Base-by-base conservation (phyloP, 1,140 invertebrate species). In the Drosophila subpulchrella region DNA sequence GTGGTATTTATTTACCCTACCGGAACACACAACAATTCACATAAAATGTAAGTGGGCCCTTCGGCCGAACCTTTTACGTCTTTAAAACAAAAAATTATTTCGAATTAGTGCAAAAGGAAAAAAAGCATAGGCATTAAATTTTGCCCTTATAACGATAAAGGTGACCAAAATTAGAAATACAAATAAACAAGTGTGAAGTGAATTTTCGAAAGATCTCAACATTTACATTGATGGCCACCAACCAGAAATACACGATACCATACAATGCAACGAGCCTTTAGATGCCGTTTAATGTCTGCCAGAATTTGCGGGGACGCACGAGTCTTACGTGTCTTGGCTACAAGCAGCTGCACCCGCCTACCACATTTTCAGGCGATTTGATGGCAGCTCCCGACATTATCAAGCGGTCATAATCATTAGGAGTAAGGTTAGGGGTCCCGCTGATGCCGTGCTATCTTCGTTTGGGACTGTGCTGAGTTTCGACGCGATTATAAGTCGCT, bases 121-220 rank as follows among this genome's bases (percentile, higher is more conserved):
- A 24, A 24, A 47, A 2, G 3, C 13, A 47, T 17, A 46, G 10
- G 12, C 46, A 47, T 47, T 47, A 27, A 47, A 47, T 47, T 47
- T 20, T 47, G 20, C 24, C 44, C 20, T 5, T 47, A 3, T 47
- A 24, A 47, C 44, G 12, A 24, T 15, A 47, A 47, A n/a, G 39
- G n/a, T 5, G 41, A 12, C 6, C 15, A 46, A 47, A 24, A 47
- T 47, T 7, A 17, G 24, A 47, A 12, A 24, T 47, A 50, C n/a
- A 41, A 41, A 27, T 47, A 47, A 47, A 47, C 12, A 7, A 47
- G 42, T 44, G 42, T 20, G 15, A n/a, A 47, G 44, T 47, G 44
- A 6, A 6, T 27, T 47, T 47, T 47, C 10, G 44, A 6, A 47
- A 47, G 27, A 47, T 47, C 44, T 27, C 44, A 47, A 1, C 27